Conservation (phyloP, 2,888 invertebrate species). For the Euproctis similis region DNA sequence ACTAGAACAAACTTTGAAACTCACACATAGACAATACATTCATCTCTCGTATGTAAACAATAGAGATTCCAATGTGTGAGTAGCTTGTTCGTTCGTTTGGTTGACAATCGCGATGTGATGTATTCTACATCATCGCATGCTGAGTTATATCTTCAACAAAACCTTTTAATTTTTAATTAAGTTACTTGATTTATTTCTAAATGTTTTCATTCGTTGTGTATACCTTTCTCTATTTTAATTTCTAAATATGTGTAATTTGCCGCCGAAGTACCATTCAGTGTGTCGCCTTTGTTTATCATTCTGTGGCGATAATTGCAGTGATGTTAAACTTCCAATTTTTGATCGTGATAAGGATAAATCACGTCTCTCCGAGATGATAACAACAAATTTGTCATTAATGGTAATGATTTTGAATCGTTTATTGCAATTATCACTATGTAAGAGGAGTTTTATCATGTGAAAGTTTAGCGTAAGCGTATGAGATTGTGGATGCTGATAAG, state of each 20-base stretch:
- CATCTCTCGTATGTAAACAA: slow-evolving; percentile 65
- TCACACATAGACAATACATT: slow-evolving; percentile 47
- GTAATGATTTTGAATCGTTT: slow-evolving; percentile 71
- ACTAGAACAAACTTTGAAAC: slow-evolving; percentile 49
- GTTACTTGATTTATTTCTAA: slow-evolving; percentile 71
- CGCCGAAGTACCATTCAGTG: slow-evolving; percentile 94
- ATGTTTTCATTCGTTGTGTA: slow-evolving; percentile 72
- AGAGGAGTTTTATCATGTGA: slow-evolving; percentile 69
- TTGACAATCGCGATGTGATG: slow-evolving; percentile 77
- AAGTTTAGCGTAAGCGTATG: slow-evolving; percentile 72
- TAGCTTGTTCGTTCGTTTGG: slow-evolving; percentile 72
- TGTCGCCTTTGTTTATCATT: slow-evolving; percentile 94
- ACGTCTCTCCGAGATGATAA: slow-evolving; percentile 82
- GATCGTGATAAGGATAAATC: slow-evolving; percentile 83
- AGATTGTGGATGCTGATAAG: slow-evolving; percentile 77
- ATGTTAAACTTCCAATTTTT: slow-evolving; percentile 85
- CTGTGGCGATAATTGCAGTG: slow-evolving; percentile 81
- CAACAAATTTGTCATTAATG: slow-evolving; percentile 87
- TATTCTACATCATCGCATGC: slow-evolving; percentile 75
- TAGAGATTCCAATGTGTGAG: slow-evolving; percentile 60
- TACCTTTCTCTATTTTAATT: slow-evolving; percentile 69
- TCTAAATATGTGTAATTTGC: slow-evolving; percentile 92
- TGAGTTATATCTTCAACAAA: slow-evolving; percentile 71
- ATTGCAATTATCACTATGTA: slow-evolving; percentile 31
- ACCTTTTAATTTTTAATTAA: slow-evolving; percentile 68